Conservation (phyloP, 2,888 invertebrate genomes). For the Anagyrus pseudococci region DNA sequence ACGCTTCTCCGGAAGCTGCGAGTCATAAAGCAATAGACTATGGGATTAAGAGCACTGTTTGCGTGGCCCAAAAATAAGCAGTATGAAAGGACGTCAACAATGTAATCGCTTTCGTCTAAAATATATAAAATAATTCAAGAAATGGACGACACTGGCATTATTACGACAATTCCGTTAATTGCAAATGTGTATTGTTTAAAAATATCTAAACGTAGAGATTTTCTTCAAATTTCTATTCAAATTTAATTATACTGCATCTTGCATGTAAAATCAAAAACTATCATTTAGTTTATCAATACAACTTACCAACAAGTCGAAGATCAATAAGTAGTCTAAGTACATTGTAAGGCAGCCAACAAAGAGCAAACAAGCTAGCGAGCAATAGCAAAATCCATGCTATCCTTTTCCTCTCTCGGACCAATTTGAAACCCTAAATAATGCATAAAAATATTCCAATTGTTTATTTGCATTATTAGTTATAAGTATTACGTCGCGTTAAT, state of each 20-base stretch:
- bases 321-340: slow-evolving; percentile 73
- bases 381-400: slow-evolving; percentile 79
- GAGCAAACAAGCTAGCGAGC: slow-evolving; percentile 75
- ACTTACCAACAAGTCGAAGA: slow-evolving; percentile 61
- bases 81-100: slow-evolving; percentile 67
- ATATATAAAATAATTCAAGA: slow-evolving; percentile 2
- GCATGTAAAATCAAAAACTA: too few species aligned
- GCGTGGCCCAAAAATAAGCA: slow-evolving; percentile 76
- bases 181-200: too few species aligned
- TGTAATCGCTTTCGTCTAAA: slow-evolving; percentile 48
- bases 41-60: slow-evolving; percentile 79
- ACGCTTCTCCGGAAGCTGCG: slow-evolving; percentile 75
- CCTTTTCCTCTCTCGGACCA: slow-evolving; percentile 74
- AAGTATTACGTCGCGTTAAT: too few species aligned
- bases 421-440: slow-evolving; percentile 64
- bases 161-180: too few species aligned
- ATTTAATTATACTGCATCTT: too few species aligned
- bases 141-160: too few species aligned
- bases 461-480: too few species aligned
- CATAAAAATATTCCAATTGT: too few species aligned
- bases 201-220: too few species aligned
- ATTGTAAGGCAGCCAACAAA: slow-evolving; percentile 83
- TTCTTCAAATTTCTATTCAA: too few species aligned
- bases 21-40: slow-evolving; percentile 79
- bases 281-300: too few species aligned